A percentile compares a stretch with the other conserved stretches of the same genome.
phyloP scores from a whole-genome alignment of 2,888 invertebrate genomes.

The Agrotis puta region DNA sequence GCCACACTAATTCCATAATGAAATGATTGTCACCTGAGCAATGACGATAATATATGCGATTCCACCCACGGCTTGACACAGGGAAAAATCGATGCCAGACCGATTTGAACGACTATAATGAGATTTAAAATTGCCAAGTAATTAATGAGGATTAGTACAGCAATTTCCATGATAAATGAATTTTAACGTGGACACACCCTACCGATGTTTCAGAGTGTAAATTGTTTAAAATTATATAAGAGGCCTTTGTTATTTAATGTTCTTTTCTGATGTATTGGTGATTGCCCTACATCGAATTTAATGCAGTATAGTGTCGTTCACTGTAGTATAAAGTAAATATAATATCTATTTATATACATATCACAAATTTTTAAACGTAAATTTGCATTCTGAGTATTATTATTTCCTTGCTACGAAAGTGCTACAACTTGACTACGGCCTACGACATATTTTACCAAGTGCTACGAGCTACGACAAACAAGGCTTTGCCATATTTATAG shows the following conservation, averaged over 20 bases:
- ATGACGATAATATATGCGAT: slow-evolving; percentile 84
- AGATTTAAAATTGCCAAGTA: slow-evolving; percentile 87
- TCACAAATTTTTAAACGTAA: too few relatives aligned
- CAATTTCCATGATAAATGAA: slow-evolving; percentile 72
- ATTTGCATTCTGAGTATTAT: too few relatives aligned
- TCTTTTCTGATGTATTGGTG: neutral
- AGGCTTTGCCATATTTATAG: neutral
- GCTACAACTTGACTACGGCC: slow-evolving; percentile 23
- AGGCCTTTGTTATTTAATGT: slow-evolving; percentile 14
- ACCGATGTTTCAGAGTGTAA: slow-evolving; percentile 23
- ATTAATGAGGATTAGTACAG: slow-evolving; percentile 87
- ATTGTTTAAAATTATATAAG: slow-evolving; percentile 40
- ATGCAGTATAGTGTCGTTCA: too few relatives aligned
- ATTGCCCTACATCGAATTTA: too few relatives aligned
- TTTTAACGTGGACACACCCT: slow-evolving; percentile 58
- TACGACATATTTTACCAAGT: slow-evolving; percentile 1
- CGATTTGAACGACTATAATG: slow-evolving; percentile 87
- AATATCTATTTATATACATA: too few relatives aligned
- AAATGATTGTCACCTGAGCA: slow-evolving; percentile 80
- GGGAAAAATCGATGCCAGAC: slow-evolving; percentile 87
- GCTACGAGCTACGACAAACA: neutral
- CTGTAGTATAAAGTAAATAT: too few relatives aligned
- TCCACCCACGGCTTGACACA: slow-evolving; percentile 72
- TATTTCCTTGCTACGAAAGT: slow-evolving; percentile 20
- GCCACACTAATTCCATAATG: slow-evolving; percentile 53